These are phyloP conservation scores for Conopomorpha cramerella DNA, from an alignment of 1,140 invertebrate species.

Conservation along the genomic window DNA sequence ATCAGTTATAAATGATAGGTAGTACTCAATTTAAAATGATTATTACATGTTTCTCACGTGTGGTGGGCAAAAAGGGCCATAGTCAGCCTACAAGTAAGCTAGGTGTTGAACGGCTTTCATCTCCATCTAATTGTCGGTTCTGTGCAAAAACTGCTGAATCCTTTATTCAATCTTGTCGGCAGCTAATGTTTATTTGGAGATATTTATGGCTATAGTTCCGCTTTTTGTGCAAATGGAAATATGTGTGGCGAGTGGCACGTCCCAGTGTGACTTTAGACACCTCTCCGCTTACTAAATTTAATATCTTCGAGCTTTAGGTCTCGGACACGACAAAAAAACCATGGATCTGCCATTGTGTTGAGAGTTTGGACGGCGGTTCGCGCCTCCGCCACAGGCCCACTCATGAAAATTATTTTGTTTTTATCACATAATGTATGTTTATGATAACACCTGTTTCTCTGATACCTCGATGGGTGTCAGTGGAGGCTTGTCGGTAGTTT, in stretches of 20 bases:
- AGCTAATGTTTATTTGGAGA: slow-evolving; percentile 60
- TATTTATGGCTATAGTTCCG: slow-evolving; percentile 61
- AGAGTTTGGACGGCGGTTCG: slow-evolving; percentile 52
- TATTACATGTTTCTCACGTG: no score
- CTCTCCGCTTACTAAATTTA: slow-evolving; percentile 60
- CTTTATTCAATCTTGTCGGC: slow-evolving; percentile 26
- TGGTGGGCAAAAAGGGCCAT: no score
- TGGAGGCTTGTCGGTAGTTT: slow-evolving; percentile 50
- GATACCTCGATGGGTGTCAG: slow-evolving; percentile 57
- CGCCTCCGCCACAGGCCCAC: slow-evolving; percentile 46
- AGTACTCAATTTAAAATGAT: no score
- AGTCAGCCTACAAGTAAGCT: no score
- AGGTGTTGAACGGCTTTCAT: no score
- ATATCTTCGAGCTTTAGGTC: slow-evolving; percentile 53
- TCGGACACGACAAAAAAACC: slow-evolving; percentile 43
- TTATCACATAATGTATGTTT: slow-evolving; percentile 60
- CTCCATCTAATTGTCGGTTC: no score
- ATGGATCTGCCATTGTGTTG: slow-evolving; percentile 57
- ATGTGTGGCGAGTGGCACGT: slow-evolving; percentile 59
- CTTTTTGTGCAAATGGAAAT: slow-evolving; percentile 57
- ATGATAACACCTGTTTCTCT: slow-evolving; percentile 60
- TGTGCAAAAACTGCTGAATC: slow-evolving; percentile 28
- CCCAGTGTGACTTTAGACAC: slow-evolving; percentile 58
- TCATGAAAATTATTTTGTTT: slow-evolving; percentile 60
- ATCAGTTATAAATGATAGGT: no score